Conservation (phyloP, 2,888 invertebrate genomes). For the Drosophila anomalata region DNA sequence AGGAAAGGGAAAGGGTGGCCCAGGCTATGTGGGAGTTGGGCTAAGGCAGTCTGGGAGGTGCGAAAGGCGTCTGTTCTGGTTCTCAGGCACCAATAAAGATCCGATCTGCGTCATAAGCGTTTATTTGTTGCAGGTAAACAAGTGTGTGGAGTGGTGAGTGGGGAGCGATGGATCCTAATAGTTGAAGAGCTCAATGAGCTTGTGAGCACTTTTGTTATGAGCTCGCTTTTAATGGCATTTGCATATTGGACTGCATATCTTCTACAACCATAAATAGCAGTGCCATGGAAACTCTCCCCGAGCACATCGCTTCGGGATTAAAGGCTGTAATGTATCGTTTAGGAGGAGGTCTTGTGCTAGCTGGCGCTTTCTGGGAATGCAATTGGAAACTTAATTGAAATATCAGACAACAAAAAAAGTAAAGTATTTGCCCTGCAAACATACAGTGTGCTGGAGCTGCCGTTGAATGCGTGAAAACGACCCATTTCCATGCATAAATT, state of each 20-base stretch:
- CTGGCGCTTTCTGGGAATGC: conserved; percentile 4
- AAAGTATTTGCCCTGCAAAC: conserved; percentile 38
- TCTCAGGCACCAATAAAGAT: conserved; percentile 49
- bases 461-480: conserved; percentile 65
- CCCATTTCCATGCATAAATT: conserved; percentile 61
- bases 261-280: conserved; percentile 29
- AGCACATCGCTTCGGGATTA: not conserved
- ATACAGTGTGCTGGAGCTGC: not conserved
- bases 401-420: conserved; percentile 37
- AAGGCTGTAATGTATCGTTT: not conserved
- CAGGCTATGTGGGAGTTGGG: conserved; percentile 36
- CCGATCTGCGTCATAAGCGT: conserved; percentile 72
- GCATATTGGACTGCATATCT: conserved; percentile 64
- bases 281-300: not conserved
- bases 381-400: conserved; percentile 58
- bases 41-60: conserved; percentile 40
- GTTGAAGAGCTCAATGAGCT: conserved; percentile 70
- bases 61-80: conserved; percentile 2
- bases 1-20: too few relatives aligned
- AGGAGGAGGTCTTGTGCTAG: not conserved
- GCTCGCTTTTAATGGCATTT: conserved; percentile 54
- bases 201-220: conserved; percentile 54
- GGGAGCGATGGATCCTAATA: conserved; percentile 47
- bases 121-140: conserved; percentile 68
- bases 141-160: conserved; percentile 1